Percentiles rank a stretch among this genome's conserved stretches.
Conservation (phyloP, 1,140 invertebrate species). For the Megalopta genalis region DNA sequence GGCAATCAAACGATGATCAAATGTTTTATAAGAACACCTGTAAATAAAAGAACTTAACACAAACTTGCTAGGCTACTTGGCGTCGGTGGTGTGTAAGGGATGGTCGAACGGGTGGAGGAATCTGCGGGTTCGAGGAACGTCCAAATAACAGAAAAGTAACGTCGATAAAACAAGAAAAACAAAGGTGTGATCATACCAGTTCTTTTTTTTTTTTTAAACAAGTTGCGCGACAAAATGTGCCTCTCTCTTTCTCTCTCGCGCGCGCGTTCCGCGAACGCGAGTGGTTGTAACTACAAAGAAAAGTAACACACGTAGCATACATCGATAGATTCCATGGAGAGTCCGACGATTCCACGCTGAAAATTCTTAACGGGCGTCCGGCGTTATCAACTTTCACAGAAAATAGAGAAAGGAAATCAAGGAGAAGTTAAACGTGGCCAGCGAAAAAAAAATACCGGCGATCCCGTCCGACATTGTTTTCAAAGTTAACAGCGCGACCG, state of each 20-base stretch:
- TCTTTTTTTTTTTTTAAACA: constrained; percentile 53
- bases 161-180: constrained; percentile 46
- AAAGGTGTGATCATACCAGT: constrained; percentile 67
- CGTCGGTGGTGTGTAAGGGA: not conserved
- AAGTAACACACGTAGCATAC: constrained; percentile 6
- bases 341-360: constrained; percentile 5
- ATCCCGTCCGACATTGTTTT: not conserved
- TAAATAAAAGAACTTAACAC: constrained; percentile 24
- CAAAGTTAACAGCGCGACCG: not conserved
- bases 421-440: too few species aligned
- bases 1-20: constrained; percentile 9
- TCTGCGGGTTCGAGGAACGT: not conserved
- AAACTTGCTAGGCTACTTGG: constrained; percentile 22
- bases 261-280: constrained; percentile 13
- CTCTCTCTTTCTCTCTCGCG: not conserved
- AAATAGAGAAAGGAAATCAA: not conserved
- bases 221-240: constrained; percentile 62
- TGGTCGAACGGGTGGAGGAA: not conserved
- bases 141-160: constrained; percentile 19
- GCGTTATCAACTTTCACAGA: not conserved
- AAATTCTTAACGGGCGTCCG: constrained; percentile 3
- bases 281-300: constrained; percentile 33
- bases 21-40: constrained; percentile 1
- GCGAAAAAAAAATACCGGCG: not conserved
- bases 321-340: not conserved